Percentiles rank a stretch among this genome's conserved stretches.
phyloP scores from a whole-genome alignment of 2,888 invertebrate species.

The Drosophila prolongata region DNA sequence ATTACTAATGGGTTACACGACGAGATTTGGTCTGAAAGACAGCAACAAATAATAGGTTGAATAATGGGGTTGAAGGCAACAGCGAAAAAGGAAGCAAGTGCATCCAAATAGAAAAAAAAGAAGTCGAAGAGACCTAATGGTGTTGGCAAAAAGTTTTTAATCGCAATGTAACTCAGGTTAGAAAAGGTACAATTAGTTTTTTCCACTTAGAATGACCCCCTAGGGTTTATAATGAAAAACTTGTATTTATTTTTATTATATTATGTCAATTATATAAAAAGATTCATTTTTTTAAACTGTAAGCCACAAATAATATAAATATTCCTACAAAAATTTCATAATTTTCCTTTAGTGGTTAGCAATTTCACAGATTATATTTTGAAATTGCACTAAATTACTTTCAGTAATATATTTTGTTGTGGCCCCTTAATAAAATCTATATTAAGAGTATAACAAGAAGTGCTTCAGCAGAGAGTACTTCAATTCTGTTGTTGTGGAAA shows the following conservation, averaged over 20 bases:
- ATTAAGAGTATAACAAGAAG: neutral
- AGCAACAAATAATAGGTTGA: conserved; percentile 6
- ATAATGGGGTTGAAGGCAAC: neutral
- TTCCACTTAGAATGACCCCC: neutral
- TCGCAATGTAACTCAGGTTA: neutral
- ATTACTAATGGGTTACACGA: conserved; percentile 37
- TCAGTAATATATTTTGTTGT: too few relatives aligned
- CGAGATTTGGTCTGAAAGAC: conserved; percentile 10
- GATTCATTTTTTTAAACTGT: too few relatives aligned
- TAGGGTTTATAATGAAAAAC: neutral
- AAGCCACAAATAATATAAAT: too few relatives aligned
- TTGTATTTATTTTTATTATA: neutral
- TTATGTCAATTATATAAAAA: too few relatives aligned
- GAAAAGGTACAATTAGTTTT: neutral
- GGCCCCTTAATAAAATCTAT: too few relatives aligned
- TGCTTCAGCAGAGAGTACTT: neutral
- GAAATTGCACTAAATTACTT: too few relatives aligned
- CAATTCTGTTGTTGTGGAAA: too few relatives aligned
- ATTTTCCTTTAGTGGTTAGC: too few relatives aligned
- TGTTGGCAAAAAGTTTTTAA: conserved; percentile 3
- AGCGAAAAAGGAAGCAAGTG: neutral
- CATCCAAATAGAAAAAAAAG: neutral
- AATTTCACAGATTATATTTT: too few relatives aligned
- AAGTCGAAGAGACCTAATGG: conserved; percentile 7
- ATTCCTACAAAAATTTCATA: too few relatives aligned